Conservation (phyloP, 1,140 invertebrate genomes). For the Drosophila elegans region DNA sequence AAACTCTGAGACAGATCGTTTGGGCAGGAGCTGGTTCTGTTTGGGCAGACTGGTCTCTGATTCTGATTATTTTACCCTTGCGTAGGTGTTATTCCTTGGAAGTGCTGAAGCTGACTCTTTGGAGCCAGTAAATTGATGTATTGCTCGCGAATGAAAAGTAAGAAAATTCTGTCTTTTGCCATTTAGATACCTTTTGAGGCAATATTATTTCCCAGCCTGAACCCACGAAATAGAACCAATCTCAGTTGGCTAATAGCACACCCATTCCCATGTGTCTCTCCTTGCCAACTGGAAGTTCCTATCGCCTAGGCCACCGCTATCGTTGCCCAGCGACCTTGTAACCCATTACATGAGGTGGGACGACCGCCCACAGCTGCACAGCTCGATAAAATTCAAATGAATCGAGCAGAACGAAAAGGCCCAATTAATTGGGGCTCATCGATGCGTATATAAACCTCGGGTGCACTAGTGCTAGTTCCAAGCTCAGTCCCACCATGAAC, state of each 20-base stretch:
- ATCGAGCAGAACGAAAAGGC: slow-evolving; percentile 19
- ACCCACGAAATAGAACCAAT: not conserved
- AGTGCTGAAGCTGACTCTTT: slow-evolving; percentile 26
- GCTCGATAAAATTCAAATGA: slow-evolving; percentile 74
- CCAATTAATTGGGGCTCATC: slow-evolving; percentile 20
- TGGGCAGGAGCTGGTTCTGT: slow-evolving; percentile 9
- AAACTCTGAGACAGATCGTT: slow-evolving; percentile 58
- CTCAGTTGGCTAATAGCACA: not conserved
- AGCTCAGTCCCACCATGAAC: slow-evolving; percentile 24
- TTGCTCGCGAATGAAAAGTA: not conserved
- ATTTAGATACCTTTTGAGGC: too few relatives aligned
- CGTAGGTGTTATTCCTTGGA: slow-evolving; percentile 63
- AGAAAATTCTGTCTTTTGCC: too few relatives aligned
- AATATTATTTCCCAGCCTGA: too few relatives aligned
- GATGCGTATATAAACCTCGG: slow-evolving; percentile 52
- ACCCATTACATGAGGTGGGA: slow-evolving; percentile 42
- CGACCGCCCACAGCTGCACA: slow-evolving; percentile 72
- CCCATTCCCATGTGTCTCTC: not conserved
- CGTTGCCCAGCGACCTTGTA: slow-evolving; percentile 55
- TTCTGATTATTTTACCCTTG: slow-evolving; percentile 8
- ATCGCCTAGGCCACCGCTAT: slow-evolving; percentile 12
- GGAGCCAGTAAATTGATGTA: not conserved
- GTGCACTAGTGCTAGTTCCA: slow-evolving; percentile 23
- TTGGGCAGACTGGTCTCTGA: not conserved
- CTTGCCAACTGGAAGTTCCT: slow-evolving; percentile 4